Percentiles rank a stretch among this genome's conserved stretches.
phyloP scores from a whole-genome alignment of 2,113 vertebrate species.

The Bubalus kerabau region DNA sequence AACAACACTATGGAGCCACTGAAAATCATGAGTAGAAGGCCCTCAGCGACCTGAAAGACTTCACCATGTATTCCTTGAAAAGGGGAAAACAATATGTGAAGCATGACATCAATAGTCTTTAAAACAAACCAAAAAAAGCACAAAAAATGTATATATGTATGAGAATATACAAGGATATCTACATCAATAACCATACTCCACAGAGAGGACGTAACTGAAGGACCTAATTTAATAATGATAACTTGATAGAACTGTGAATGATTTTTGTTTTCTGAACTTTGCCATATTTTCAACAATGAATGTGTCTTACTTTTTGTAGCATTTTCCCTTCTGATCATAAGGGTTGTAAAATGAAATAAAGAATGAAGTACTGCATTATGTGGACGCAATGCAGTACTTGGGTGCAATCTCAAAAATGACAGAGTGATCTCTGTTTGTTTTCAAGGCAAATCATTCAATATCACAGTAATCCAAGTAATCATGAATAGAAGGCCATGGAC shows the following conservation, averaged over 20 bases:
- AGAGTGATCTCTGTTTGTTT: not conserved
- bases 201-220: not conserved
- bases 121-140: not conserved
- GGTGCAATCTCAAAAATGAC: not conserved
- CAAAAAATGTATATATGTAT: not conserved
- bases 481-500: not conserved
- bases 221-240: not conserved
- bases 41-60: not conserved
- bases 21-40: not conserved
- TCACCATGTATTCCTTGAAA: not conserved
- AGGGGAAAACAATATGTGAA: not conserved
- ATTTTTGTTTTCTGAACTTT: not conserved
- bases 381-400: not conserved
- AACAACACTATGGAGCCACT: not conserved
- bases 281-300: not conserved
- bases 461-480: not conserved
- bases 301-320: not conserved
- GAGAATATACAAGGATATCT: not conserved
- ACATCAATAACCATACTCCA: not conserved
- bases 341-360: not conserved
- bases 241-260: not conserved
- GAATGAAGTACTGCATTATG: not conserved
- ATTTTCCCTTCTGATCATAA: not conserved
- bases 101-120: not conserved
- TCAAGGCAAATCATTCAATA: not conserved